Conservation (phyloP, 2,797 vertebrate species). For the Brachymystax lenok region DNA sequence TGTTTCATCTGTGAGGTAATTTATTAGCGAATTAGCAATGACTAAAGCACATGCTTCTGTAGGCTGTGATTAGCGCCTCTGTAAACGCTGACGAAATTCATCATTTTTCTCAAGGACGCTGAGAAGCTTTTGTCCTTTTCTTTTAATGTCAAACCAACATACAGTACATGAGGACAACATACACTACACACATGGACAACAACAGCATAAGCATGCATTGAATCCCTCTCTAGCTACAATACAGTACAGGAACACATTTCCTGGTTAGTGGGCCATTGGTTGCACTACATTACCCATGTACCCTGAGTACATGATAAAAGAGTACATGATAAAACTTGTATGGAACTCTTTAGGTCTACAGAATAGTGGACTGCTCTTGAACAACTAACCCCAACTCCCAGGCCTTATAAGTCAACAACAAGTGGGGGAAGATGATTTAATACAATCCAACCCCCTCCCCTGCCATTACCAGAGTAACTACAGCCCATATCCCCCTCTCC, state of each 20-base stretch:
- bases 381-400: neutral
- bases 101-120: constrained; percentile 31
- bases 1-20: constrained; percentile 62
- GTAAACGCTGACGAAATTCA: constrained; percentile 49
- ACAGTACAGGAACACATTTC: neutral
- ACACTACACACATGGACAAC: neutral
- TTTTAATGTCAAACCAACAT: neutral
- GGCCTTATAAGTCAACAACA: no score
- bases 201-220: neutral
- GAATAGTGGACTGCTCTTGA: neutral
- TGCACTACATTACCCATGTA: neutral
- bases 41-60: constrained; percentile 54
- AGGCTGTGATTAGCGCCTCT: constrained; percentile 57
- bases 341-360: neutral
- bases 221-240: neutral
- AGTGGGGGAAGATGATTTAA: no score
- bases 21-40: constrained; percentile 65
- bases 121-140: neutral
- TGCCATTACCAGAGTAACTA: neutral
- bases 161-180: neutral
- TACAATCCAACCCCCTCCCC: neutral
- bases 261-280: neutral
- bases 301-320: neutral
- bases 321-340: neutral
- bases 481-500: neutral